Evolutionary conservation across 2,888 invertebrate species (phyloP).

Genomic region (Listrodromus nycthemerus): DNA sequence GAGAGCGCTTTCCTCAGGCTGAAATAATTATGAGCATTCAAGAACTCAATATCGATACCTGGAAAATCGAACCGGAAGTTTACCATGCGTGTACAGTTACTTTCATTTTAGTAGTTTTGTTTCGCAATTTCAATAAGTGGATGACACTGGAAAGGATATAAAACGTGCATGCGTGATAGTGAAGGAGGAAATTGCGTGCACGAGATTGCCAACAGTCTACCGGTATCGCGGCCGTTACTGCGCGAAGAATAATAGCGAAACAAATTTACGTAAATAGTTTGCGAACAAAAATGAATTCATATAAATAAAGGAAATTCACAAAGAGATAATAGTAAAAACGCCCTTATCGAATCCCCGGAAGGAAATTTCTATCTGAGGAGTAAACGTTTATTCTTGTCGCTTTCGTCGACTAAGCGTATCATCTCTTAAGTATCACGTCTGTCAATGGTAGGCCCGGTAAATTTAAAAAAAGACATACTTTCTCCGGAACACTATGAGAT

Average conservation of each 20-base stretch:
- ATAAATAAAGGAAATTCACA: not conserved
- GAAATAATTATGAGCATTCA: not conserved
- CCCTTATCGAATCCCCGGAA: not conserved
- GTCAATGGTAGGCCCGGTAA: not conserved
- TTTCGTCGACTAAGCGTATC: not conserved
- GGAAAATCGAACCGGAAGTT: not conserved
- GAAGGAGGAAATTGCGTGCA: conserved; percentile 43
- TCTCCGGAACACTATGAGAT: conserved; percentile 6
- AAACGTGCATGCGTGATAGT: conserved; percentile 6
- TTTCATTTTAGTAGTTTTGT: not conserved
- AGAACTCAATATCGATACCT: not conserved
- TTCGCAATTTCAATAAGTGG: not conserved
- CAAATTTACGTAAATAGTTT: conserved; percentile 17
- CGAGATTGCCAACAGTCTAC: not conserved
- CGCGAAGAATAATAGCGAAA: conserved; percentile 3
- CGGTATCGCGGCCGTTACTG: conserved; percentile 11
- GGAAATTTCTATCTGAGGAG: not conserved
- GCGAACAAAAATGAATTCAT: not conserved
- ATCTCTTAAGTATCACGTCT: conserved; percentile 37
- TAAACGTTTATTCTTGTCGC: conserved; percentile 4
- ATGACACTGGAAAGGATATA: not conserved
- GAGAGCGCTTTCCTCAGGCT: not conserved
- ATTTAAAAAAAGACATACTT: conserved; percentile 7
- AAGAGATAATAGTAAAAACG: not conserved
- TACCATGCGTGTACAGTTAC: not conserved